Evolutionary conservation across 2,113 vertebrate species (phyloP), one percentile per base, ranked within the genome.

Genomic region (Oenanthe melanoleuca): DNA sequence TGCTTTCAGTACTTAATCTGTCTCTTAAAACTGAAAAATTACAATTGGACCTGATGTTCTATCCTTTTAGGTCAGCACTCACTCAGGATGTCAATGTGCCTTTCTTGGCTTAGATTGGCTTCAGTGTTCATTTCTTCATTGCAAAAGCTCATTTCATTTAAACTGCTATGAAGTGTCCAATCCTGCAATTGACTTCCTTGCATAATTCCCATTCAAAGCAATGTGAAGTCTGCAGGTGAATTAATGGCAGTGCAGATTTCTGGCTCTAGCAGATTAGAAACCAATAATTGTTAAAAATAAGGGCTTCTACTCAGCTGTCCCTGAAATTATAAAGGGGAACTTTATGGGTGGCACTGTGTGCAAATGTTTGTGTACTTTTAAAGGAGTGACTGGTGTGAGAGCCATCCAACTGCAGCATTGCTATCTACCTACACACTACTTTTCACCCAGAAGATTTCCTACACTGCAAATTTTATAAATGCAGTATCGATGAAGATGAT

Each of bases 1-100:
- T 96, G 90, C 45, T 95, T 50, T 93, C 78, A 67, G 72, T 77
- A 89, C 80, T 95, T 95, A 96, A 96, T 92, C 90, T 97, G 92
- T 93, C 89, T 96, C 95, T 93, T 96, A 95, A 96, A 97, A 94
- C 82, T 95, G 81, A 97, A 96, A 94, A 96, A 95, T 90, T 97
- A 86, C 86, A 89, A 57, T 87, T 95, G 65, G 72, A 91, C 80
- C 93, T 94, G 90, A 96, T 91, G 88, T 95, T 96, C 86, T 60
- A 49, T 47, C 23, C 53, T 96, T 95, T 89, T 42, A 79, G 73
- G 88, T 87, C 80, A 92, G 65, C 17, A 92, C 61, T 94, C 53
- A 88, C 15, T 96, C 19, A 3, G 57, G 92, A 88, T 84, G 44
- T 88, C 14, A 11, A 57, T 95, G 45, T 89, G 53, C 47, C 79